Evolutionary conservation across 1,140 invertebrate genomes (phyloP).

Genomic region (Apis cerana): DNA sequence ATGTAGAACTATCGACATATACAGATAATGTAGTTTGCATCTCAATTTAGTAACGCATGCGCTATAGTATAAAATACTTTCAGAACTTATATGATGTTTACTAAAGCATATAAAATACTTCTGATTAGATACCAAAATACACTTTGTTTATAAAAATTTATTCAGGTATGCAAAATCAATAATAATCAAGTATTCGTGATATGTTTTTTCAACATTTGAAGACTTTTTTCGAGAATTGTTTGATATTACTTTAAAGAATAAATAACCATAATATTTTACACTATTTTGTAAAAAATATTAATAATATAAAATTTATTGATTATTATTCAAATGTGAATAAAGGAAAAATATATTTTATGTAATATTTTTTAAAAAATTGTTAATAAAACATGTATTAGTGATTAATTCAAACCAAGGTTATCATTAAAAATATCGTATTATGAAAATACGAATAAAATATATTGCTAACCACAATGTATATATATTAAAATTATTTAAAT

Average conservation of each 20-base stretch:
- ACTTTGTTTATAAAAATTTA: neutral
- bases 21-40: constrained; percentile 9
- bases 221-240: neutral
- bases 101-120: constrained; percentile 34
- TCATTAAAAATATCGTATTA: neutral
- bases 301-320: neutral
- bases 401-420: constrained; percentile 5
- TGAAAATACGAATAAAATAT: neutral
- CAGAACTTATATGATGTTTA: constrained; percentile 33
- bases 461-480: neutral
- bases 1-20: constrained; percentile 52
- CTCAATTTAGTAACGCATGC: constrained; percentile 35
- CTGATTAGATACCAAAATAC: constrained; percentile 11
- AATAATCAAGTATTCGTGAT: neutral
- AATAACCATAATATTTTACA: neutral
- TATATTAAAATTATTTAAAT: neutral
- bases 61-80: constrained; percentile 31
- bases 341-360: neutral
- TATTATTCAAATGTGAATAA: neutral
- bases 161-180: neutral
- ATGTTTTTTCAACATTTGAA: neutral
- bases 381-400: neutral
- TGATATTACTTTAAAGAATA: neutral
- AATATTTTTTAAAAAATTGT: neutral
- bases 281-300: neutral